Evolutionary conservation across 2,888 invertebrate genomes (phyloP), one percentile per base, ranked within the genome.

Genomic region (Aproaerema taeniolella): DNA sequence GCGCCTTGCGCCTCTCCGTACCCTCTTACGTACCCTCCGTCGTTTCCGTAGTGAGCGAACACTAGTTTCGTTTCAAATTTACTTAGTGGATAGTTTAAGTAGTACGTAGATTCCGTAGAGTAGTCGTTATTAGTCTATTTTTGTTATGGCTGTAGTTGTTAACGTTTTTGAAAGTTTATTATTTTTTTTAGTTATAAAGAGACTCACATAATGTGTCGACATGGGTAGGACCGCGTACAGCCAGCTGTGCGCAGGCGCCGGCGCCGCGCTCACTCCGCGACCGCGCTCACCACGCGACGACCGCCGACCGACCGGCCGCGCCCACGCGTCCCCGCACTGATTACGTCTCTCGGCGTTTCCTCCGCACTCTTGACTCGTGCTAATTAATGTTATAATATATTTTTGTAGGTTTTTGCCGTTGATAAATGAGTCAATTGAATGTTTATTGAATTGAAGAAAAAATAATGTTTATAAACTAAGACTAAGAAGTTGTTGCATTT

Each of bases 81-180:
- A 78, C 70, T 74, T 82, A 85, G 81, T 67, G 61, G 56, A 71
- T 83, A 85, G 82, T 76, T 67, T 83, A 82, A 70, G 74, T 83
- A 85, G 82, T 65, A 55, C 48, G 78, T 85, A 85, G 83, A 68
- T 76, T 78, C 74, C 78, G 79, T 85, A 85, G 85, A 47, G 74
- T 85, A 83, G 82, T 75, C 61, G 74, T 82, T 80, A 74, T 79
- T 85, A 85, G 81, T 73, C 45, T 83, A 82, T 82, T 85, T 85
- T 85, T 83, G 82, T 83, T 85, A 85, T 83, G 82, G 81, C 83
- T 79, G 83, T 83, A 85, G 85, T 73, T 81, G 83, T 85, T 83
- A 82, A 83, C 74, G 70, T 79, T 83, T 80, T 81, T 75, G 67
- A 81, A 81, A 79, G 76, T 82, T 83, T 82, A 75, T 77, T 52